Conservation (phyloP, 2,113 vertebrate genomes). For the Uria aalge region DNA sequence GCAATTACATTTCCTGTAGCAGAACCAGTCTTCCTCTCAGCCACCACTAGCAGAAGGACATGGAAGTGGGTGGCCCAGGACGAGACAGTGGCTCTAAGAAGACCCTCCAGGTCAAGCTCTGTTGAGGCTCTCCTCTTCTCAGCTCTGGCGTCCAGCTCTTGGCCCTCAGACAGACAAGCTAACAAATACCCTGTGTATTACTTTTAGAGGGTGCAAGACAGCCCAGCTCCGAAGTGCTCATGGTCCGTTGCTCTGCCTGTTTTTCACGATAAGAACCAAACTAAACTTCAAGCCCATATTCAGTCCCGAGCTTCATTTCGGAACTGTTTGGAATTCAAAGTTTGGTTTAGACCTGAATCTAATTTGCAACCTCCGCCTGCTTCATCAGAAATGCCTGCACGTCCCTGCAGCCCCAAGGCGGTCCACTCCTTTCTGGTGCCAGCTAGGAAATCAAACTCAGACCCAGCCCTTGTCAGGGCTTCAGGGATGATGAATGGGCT, state of each 20-base stretch:
- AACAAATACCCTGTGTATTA: background rate
- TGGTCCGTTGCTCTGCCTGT: background rate
- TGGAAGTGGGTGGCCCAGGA: background rate
- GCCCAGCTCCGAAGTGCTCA: background rate
- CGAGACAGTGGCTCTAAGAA: background rate
- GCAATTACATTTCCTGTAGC: background rate
- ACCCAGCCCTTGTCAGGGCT: background rate
- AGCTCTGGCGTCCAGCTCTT: background rate
- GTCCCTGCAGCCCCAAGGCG: background rate
- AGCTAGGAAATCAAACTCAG: slow-evolving; percentile 29
- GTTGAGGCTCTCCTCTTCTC: background rate
- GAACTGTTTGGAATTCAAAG: background rate
- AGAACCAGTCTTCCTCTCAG: background rate
- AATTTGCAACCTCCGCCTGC: background rate
- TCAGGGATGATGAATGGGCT: background rate
- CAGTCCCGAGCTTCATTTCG: background rate
- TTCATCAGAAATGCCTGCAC: background rate
- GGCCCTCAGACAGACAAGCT: background rate
- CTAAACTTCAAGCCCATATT: background rate
- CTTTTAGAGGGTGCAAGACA: background rate
- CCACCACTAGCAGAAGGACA: background rate
- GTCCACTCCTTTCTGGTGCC: background rate
- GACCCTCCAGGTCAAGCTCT: background rate
- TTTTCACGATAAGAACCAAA: background rate
- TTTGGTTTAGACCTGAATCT: background rate